Evolutionary conservation across 2,888 invertebrate species (phyloP).

Genomic region (Lasius platythorax): DNA sequence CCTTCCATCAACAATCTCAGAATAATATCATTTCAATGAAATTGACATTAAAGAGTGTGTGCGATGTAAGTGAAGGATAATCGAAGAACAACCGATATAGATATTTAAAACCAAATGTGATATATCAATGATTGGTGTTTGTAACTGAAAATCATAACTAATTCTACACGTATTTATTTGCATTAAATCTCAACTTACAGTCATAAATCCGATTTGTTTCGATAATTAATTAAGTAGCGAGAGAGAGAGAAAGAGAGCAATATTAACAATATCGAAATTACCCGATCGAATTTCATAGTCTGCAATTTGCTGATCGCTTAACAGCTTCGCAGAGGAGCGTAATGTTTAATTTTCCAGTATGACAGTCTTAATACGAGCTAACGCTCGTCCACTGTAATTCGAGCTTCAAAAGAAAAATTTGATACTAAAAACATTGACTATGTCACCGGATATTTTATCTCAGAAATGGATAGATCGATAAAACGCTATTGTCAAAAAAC

Average conservation of each 20-base stretch:
- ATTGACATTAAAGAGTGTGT: neutral
- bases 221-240: constrained; percentile 31
- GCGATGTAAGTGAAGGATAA: neutral
- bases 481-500: constrained; percentile 40
- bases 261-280: constrained; percentile 31
- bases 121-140: neutral
- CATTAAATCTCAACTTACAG: constrained; percentile 15
- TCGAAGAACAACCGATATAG: neutral
- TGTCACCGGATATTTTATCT: constrained; percentile 53
- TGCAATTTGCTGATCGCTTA: constrained; percentile 33
- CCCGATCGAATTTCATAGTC: constrained; percentile 35
- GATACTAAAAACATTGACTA: constrained; percentile 48
- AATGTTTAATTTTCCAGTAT: constrained; percentile 45
- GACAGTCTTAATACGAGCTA: constrained; percentile 48
- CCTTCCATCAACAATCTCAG: neutral
- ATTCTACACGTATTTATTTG: constrained; percentile 7
- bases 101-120: constrained; percentile 25
- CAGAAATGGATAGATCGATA: constrained; percentile 36
- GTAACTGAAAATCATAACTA: neutral
- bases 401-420: constrained; percentile 55
- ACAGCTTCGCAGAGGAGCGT: constrained; percentile 15
- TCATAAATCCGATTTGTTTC: constrained; percentile 7
- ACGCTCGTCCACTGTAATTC: constrained; percentile 33
- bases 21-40: neutral
- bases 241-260: neutral